Percentiles rank a stretch among this genome's conserved stretches.
These are phyloP conservation scores for Halcyon senegalensis DNA, from an alignment of 2,113 vertebrate genomes.

Conservation along the genomic window DNA sequence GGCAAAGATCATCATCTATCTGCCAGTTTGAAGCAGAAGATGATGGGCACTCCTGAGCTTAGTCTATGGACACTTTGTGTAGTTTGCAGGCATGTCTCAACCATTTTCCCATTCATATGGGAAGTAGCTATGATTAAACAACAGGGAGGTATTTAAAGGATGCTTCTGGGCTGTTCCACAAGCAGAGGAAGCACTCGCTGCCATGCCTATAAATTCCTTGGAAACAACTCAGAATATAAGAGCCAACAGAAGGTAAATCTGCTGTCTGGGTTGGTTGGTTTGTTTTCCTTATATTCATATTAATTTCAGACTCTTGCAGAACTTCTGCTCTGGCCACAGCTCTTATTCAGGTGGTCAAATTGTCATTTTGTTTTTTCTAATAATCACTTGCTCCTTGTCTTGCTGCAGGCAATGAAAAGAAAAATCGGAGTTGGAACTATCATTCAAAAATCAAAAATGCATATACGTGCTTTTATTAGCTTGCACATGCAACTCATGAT, in stretches of 20 bases:
- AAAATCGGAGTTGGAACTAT: background rate
- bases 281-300: background rate
- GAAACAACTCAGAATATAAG: background rate
- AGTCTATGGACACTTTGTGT: background rate
- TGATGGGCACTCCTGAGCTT: background rate
- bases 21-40: background rate
- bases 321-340: background rate
- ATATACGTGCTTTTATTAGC: background rate
- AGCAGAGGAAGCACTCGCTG: background rate
- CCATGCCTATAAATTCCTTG: background rate
- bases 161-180: background rate
- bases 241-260: background rate
- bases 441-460: background rate
- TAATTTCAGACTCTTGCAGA: background rate
- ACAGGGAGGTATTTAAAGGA: background rate
- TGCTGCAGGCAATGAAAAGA: background rate
- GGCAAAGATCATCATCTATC: background rate
- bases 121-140: background rate
- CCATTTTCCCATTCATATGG: background rate
- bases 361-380: background rate
- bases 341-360: background rate
- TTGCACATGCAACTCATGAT: background rate
- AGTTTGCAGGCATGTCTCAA: background rate
- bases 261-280: background rate
- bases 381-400: background rate